phyloP scores from a whole-genome alignment of 1,140 invertebrate genomes.

The Drosophila bocki region DNA sequence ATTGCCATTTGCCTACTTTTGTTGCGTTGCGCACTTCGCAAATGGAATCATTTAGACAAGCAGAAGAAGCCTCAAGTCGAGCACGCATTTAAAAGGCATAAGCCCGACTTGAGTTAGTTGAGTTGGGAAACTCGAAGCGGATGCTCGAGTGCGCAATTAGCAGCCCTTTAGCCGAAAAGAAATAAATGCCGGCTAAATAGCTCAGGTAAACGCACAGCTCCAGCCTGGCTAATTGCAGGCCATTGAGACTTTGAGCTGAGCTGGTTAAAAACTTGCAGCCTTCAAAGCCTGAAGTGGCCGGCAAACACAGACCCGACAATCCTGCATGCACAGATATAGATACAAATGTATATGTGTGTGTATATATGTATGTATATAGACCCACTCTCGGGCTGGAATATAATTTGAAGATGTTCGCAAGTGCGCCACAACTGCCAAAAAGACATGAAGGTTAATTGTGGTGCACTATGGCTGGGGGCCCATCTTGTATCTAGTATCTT shows the following conservation, averaged over 20 bases:
- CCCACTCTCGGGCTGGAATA: constrained; percentile 44
- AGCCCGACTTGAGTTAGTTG: constrained; percentile 49
- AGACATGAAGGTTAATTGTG: constrained; percentile 81
- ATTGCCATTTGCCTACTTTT: constrained; percentile 30
- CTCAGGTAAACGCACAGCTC: constrained; percentile 41
- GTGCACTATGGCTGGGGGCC: constrained; percentile 53
- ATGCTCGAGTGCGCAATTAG: constrained; percentile 71
- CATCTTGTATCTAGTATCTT: constrained; percentile 34
- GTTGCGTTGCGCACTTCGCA: constrained; percentile 16
- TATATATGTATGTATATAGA: background rate
- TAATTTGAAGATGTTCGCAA: constrained; percentile 76
- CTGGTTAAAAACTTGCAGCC: constrained; percentile 56
- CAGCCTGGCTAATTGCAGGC: constrained; percentile 66
- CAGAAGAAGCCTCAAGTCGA: constrained; percentile 30
- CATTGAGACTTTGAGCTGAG: constrained; percentile 65
- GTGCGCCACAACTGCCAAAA: constrained; percentile 75
- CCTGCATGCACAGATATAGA: constrained; percentile 13
- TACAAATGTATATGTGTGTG: background rate
- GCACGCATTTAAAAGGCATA: constrained; percentile 9
- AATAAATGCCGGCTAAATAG: constrained; percentile 53
- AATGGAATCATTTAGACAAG: constrained; percentile 46
- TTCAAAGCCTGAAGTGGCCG: constrained; percentile 32
- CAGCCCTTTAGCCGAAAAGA: constrained; percentile 49
- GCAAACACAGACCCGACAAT: constrained; percentile 39
- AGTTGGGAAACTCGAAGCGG: constrained; percentile 31